phyloP scores from a whole-genome alignment of 2,797 vertebrate species.

The Diplodus sargus region DNA sequence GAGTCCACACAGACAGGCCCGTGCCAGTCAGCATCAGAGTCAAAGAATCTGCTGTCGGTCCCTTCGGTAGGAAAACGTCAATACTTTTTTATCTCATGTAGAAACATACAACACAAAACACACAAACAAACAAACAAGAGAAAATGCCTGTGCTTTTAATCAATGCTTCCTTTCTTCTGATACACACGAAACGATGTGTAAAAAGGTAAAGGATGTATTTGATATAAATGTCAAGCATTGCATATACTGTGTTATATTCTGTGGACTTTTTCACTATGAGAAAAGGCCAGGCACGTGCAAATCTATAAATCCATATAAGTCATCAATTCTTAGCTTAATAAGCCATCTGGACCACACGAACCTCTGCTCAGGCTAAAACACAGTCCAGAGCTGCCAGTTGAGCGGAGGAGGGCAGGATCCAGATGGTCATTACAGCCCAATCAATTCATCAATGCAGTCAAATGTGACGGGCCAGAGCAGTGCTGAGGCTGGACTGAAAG shows the following conservation, averaged over 20 bases:
- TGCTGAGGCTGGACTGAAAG: conserved; percentile 42
- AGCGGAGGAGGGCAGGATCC: conserved; percentile 29
- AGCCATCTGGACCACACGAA: conserved; percentile 43
- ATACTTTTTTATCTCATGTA: conserved; percentile 9
- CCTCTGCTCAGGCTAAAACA: conserved; percentile 17
- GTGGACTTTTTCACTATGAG: conserved; percentile 24
- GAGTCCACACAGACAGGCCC: too few relatives aligned
- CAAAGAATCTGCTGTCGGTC: neutral
- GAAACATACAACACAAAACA: neutral
- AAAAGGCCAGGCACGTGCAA: conserved; percentile 52
- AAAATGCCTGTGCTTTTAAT: conserved; percentile 39
- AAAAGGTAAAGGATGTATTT: neutral
- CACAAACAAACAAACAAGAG: conserved; percentile 8
- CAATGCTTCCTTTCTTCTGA: conserved; percentile 33
- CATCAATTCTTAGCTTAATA: conserved; percentile 49
- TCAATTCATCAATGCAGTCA: conserved; percentile 54
- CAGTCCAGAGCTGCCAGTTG: conserved; percentile 19
- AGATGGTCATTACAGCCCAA: conserved; percentile 37
- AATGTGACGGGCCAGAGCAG: conserved; percentile 5
- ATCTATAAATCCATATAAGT: conserved; percentile 56
- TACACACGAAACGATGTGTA: neutral
- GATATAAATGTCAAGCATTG: conserved; percentile 51
- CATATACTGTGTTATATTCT: conserved; percentile 3
- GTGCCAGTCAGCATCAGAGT: neutral
- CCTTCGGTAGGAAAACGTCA: neutral